Base-by-base conservation (phyloP, 2,113 vertebrate species). In the Nannobrachium achirus region DNA sequence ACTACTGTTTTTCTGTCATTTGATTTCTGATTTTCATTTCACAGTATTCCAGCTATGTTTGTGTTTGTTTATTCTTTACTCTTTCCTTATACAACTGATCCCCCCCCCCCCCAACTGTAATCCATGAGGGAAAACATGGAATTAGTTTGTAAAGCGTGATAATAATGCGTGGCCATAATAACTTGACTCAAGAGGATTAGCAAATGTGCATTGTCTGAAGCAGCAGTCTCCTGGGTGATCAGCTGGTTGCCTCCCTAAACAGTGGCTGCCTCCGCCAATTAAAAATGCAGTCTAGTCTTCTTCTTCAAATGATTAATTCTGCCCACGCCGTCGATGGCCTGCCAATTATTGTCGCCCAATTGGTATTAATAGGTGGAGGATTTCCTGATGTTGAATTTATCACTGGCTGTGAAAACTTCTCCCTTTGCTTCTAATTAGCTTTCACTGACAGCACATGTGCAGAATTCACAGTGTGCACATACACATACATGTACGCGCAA, bases 121-220 rank as follows among this genome's bases (percentile, higher is more conserved):
- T 93, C 91, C 92, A 84, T 71, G 63, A 79, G 89, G 91, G 89
- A 90, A 86, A 92, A 91, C 88, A 92, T 55, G 85, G 89, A 89
- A 91, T 92, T 91, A 92, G 90, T 92, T 93, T 87, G 86, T 91
- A 90, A 92, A 89, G 89, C 88, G 72, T 80, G 87, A 91, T 92
- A 90, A 91, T 93, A 92, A 93, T 89, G 88, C 87, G 86, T 83
- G 88, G 88, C 89, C 85, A 87, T 93, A 89, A 91, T 89, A 89
- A 90, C 87, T 89, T 82, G 87, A 90, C 88, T 89, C 89, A 82
- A 87, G 91, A 91, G 91, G 92, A 93, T 93, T 91, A 93, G 89
- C 78, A 85, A 89, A 86, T 86, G 86, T 87, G 89, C 82, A 89
- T 92, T 91, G 91, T 92, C 84, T 90, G 87, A 91, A 88, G 88